Evolutionary conservation across 2,113 vertebrate species (phyloP).

Genomic region (Clarias batrachus): DNA sequence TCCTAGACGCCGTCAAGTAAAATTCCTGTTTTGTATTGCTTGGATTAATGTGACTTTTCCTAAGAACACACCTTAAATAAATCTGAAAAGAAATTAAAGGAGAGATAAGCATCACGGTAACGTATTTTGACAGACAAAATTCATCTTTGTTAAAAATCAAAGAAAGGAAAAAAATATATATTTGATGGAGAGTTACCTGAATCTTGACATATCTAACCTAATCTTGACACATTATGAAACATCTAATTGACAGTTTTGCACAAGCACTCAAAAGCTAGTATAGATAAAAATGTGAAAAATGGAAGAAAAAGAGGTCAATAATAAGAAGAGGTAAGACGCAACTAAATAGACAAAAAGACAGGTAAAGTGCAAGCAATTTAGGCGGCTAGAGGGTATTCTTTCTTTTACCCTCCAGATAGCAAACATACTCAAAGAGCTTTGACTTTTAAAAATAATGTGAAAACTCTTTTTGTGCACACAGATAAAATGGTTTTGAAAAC

Average conservation of each 20-base stretch:
- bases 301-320: neutral
- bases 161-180: conserved; percentile 48
- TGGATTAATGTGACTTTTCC: neutral
- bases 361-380: neutral
- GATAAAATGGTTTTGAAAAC: neutral
- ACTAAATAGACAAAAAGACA: neutral
- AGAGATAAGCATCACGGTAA: conserved; percentile 38
- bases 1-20: neutral
- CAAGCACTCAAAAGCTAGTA: neutral
- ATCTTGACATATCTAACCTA: conserved; percentile 42
- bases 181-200: conserved; percentile 52
- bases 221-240: conserved; percentile 46
- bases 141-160: conserved; percentile 59
- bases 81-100: conserved; percentile 40
- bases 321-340: neutral
- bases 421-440: conserved; percentile 6
- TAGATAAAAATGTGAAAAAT: neutral
- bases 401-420: neutral
- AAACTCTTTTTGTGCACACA: neutral
- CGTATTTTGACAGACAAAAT: conserved; percentile 2
- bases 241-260: conserved; percentile 43
- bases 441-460: neutral
- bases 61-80: neutral
- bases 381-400: conserved; percentile 5
- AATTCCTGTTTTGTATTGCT: neutral